phyloP scores from a whole-genome alignment of 2,888 invertebrate species.

The Drosophila macrospina region DNA sequence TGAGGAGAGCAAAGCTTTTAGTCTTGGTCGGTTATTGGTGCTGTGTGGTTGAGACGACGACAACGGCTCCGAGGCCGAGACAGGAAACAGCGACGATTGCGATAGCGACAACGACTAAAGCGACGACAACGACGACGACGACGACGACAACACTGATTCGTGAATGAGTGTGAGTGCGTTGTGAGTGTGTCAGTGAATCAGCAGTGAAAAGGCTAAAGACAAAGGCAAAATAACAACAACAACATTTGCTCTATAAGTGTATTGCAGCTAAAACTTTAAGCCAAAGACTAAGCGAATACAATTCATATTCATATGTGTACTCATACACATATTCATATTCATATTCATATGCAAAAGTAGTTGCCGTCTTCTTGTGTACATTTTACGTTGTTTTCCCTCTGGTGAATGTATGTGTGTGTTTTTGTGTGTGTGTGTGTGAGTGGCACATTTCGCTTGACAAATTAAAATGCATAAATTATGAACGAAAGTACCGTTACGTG shows the following conservation, averaged over 20 bases:
- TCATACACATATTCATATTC: conserved; percentile 21
- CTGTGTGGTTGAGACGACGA: conserved; percentile 83
- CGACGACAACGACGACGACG: conserved; percentile 15
- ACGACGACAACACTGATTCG: conserved; percentile 35
- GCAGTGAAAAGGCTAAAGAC: conserved; percentile 53
- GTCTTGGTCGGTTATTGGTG: conserved; percentile 83
- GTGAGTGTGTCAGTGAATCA: conserved; percentile 41
- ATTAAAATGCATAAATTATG: conserved; percentile 83
- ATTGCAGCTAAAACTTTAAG: conserved; percentile 33
- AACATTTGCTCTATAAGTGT: conserved; percentile 16
- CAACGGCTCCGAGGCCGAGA: conserved; percentile 57
- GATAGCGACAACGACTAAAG: conserved; percentile 26
- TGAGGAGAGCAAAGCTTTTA: conserved; percentile 84
- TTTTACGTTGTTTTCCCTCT: conserved; percentile 15
- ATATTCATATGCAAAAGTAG: conserved; percentile 23
- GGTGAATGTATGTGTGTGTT: conserved; percentile 6
- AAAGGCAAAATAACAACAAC: conserved; percentile 41
- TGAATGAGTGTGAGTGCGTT: conserved; percentile 30
- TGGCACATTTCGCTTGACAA: conserved; percentile 70
- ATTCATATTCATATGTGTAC: conserved; percentile 42
- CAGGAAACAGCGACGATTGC: conserved; percentile 38
- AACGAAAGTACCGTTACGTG: conserved; percentile 82
- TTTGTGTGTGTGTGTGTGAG: conserved; percentile 22
- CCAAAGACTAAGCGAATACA: conserved; percentile 24
- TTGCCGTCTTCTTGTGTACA: not conserved